phyloP scores from a whole-genome alignment of 2,113 vertebrate genomes.

The Leuciscus idus region DNA sequence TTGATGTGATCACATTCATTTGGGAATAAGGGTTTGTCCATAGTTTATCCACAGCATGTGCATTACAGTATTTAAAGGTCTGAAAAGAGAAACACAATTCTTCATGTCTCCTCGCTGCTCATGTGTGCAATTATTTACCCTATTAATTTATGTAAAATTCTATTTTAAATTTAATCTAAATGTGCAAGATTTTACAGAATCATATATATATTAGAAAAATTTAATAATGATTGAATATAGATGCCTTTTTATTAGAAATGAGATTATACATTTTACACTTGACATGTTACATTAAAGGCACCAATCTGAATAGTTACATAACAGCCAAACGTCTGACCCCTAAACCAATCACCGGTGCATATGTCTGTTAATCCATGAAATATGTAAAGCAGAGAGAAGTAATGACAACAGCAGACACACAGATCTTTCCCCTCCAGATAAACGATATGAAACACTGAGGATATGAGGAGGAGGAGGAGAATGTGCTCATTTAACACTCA shows the following conservation, averaged over 20 bases:
- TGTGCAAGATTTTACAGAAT: not conserved
- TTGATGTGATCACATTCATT: not conserved
- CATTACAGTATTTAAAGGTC: not conserved
- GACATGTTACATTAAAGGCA: not conserved
- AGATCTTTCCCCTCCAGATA: not conserved
- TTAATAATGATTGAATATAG: not conserved
- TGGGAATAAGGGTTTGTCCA: not conserved
- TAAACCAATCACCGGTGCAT: not conserved
- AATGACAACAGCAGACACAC: not conserved
- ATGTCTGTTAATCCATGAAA: not conserved
- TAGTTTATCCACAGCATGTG: not conserved
- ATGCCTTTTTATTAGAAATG: not conserved
- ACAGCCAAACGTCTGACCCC: not conserved
- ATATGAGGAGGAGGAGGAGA: conserved; percentile 27
- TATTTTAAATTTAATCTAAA: not conserved
- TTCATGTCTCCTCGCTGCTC: not conserved
- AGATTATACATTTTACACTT: not conserved
- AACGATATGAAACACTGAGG: not conserved
- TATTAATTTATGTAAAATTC: not conserved
- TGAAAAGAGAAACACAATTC: not conserved
- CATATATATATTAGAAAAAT: not conserved
- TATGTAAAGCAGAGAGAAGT: not conserved
- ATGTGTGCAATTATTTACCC: not conserved
- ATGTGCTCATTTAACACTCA: conserved; percentile 20
- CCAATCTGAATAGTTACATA: not conserved